Conservation (phyloP, 2,113 vertebrate species). For the Astatotilapia flaviijosephi region DNA sequence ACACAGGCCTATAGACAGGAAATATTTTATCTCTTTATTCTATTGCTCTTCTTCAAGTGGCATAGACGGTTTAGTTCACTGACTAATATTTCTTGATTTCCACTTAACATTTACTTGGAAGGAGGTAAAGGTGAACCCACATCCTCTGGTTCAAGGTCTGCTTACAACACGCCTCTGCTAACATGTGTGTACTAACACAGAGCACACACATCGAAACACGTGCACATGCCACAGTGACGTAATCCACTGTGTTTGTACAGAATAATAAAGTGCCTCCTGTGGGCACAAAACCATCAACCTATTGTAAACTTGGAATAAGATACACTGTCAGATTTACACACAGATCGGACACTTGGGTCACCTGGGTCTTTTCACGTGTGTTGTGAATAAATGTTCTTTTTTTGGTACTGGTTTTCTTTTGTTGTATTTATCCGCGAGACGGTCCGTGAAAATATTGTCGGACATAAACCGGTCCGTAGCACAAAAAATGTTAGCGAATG, state of each 20-base stretch:
- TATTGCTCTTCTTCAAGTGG: not conserved
- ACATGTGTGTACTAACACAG: not conserved
- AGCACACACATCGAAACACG: rapidly evolving
- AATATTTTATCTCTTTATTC: not conserved
- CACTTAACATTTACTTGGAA: not conserved
- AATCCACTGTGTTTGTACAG: not conserved
- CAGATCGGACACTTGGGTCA: not conserved
- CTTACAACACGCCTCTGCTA: not conserved
- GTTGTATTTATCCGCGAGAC: rapidly evolving
- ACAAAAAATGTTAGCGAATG: rapidly evolving
- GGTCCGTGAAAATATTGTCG: not conserved
- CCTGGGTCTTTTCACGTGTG: not conserved
- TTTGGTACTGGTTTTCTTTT: not conserved
- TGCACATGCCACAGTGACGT: not conserved
- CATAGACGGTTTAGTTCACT: not conserved
- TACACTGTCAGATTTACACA: not conserved
- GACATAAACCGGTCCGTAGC: not conserved
- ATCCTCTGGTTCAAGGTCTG: not conserved
- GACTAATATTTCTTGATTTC: not conserved
- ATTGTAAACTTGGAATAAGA: rapidly evolving
- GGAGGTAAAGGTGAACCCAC: not conserved
- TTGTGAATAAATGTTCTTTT: not conserved
- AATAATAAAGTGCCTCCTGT: not conserved
- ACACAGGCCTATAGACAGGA: not conserved
- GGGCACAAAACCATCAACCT: not conserved